Conservation (phyloP, 2,888 invertebrate species). For the Eupelmus urozonus region DNA sequence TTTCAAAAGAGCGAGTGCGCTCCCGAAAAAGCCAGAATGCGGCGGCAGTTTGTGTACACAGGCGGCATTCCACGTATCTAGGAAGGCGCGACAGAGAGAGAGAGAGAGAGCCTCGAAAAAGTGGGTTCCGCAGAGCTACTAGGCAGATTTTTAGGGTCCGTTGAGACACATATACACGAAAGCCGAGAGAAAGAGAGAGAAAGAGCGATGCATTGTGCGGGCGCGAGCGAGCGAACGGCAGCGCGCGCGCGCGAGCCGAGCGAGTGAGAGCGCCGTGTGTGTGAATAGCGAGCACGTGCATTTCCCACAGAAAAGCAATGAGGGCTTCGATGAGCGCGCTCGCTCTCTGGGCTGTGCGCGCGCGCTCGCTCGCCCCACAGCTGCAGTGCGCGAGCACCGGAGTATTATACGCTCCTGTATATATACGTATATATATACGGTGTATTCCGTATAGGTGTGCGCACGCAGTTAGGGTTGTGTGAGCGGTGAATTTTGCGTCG, state of each 20-base stretch:
- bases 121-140: not conserved
- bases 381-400: slow-evolving; percentile 13
- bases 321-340: slow-evolving; percentile 66
- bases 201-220: slow-evolving; percentile 57
- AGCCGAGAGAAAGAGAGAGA: too few species aligned
- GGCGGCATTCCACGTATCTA: not conserved
- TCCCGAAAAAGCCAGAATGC: not conserved
- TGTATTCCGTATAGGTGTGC: not conserved
- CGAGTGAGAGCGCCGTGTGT: slow-evolving; percentile 61
- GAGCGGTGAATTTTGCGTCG: not conserved
- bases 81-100: not conserved
- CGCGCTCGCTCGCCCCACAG: slow-evolving; percentile 28
- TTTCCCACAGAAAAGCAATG: slow-evolving; percentile 76
- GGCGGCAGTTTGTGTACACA: too few species aligned
- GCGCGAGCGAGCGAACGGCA: slow-evolving; percentile 39
- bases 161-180: not conserved
- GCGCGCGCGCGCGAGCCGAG: slow-evolving; percentile 9
- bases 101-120: slow-evolving; percentile 4
- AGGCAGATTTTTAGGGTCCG: slow-evolving; percentile 14
- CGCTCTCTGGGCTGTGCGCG: not conserved
- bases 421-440: not conserved
- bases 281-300: slow-evolving; percentile 76
- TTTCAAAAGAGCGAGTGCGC: not conserved
- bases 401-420: not conserved
- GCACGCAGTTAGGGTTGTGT: not conserved